phyloP scores from a whole-genome alignment of 2,113 vertebrate species.

The Garra rufa region DNA sequence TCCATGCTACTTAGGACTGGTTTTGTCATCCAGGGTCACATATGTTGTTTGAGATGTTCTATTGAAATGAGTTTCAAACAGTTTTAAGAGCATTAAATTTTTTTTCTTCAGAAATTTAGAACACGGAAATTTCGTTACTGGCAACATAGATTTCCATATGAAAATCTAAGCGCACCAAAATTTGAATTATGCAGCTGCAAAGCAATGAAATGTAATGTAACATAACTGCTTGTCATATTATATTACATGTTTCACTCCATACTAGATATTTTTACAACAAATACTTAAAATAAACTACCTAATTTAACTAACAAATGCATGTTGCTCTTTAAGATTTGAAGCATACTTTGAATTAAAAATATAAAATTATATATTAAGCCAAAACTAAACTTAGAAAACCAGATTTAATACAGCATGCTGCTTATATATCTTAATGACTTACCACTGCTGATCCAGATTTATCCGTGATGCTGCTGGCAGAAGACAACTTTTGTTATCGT shows the following conservation, averaged over 20 bases:
- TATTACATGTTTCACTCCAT: neutral
- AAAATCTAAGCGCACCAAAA: neutral
- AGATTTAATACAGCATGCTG: neutral
- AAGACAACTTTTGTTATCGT: constrained; percentile 32
- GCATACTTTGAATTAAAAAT: neutral
- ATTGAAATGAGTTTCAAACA: neutral
- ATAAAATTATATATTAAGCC: too few relatives aligned
- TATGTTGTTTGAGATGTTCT: neutral
- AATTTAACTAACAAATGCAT: neutral
- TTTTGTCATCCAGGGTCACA: too few relatives aligned
- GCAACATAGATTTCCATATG: constrained; percentile 10
- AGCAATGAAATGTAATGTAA: neutral
- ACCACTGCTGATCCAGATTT: constrained; percentile 22
- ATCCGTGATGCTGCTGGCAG: neutral
- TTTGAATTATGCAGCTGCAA: neutral
- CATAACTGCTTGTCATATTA: neutral
- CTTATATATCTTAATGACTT: constrained; percentile 5
- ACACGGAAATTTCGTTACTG: neutral
- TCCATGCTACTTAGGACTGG: too few relatives aligned
- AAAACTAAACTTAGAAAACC: too few relatives aligned
- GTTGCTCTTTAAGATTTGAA: neutral
- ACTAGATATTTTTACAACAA: neutral
- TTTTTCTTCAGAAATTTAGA: neutral
- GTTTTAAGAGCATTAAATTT: neutral
- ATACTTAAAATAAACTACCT: neutral